These are phyloP conservation scores for Apeltes quadracus DNA, from an alignment of 2,113 vertebrate species.

Conservation along the genomic window DNA sequence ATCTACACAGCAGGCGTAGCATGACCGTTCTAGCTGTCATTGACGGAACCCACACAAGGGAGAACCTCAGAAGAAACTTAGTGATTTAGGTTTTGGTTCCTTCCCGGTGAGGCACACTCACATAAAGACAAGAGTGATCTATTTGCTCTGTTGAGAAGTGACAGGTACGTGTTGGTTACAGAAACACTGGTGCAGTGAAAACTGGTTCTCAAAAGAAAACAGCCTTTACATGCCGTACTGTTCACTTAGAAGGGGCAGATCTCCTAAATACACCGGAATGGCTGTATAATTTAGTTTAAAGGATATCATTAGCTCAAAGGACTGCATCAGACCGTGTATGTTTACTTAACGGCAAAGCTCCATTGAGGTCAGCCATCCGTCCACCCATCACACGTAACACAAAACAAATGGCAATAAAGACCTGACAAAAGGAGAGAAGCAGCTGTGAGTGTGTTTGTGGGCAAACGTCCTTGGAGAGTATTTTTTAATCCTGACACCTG, in stretches of 20 bases:
- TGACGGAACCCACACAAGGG: background rate
- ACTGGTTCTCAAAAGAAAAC: constrained; percentile 80
- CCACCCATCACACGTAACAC: constrained; percentile 70
- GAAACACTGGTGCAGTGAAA: constrained; percentile 1
- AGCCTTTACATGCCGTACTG: constrained; percentile 61
- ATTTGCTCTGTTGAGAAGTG: constrained; percentile 58
- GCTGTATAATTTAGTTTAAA: constrained; percentile 78
- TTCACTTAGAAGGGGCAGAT: constrained; percentile 85
- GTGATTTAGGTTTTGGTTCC: background rate
- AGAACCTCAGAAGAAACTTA: background rate
- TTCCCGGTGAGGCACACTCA: constrained; percentile 8
- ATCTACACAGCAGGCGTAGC: too few species aligned
- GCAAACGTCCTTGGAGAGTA: constrained; percentile 86
- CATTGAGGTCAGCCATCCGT: constrained; percentile 75
- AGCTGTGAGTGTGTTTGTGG: constrained; percentile 88
- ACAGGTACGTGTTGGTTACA: constrained; percentile 77
- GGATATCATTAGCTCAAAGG: constrained; percentile 74
- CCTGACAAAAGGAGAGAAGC: constrained; percentile 89
- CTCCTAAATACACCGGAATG: constrained; percentile 79
- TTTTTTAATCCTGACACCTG: constrained; percentile 99
- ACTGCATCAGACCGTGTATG: constrained; percentile 59
- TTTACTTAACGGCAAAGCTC: constrained; percentile 24
- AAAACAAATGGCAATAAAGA: constrained; percentile 83
- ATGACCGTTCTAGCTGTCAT: background rate
- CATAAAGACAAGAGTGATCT: background rate